A percentile compares a stretch with the other conserved stretches of the same genome.
Evolutionary conservation across 2,888 invertebrate genomes (phyloP).

Genomic region (Campoletis raptor): DNA sequence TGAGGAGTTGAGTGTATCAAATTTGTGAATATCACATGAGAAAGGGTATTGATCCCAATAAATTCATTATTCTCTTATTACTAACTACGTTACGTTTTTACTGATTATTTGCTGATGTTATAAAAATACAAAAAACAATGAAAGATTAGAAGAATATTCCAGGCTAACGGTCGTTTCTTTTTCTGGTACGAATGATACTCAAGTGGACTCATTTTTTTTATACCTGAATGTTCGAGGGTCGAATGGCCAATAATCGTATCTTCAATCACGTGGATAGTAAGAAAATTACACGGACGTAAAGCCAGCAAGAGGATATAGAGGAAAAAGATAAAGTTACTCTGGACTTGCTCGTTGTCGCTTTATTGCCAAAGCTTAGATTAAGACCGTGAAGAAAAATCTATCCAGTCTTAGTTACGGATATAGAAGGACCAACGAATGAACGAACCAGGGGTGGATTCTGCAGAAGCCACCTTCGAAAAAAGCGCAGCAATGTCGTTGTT

Average conservation of each 20-base stretch:
- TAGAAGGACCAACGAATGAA: conserved; percentile 26
- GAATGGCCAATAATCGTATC: conserved; percentile 31
- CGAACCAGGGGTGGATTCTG: conserved; percentile 64
- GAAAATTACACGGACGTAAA: conserved; percentile 43
- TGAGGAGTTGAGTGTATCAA: conserved; percentile 21
- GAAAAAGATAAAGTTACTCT: conserved; percentile 63
- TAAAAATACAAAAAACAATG: not conserved
- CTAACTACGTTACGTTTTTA: not conserved
- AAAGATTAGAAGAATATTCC: not conserved
- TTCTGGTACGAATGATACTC: not conserved
- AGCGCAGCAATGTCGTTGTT: conserved; percentile 82
- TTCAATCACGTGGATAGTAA: conserved; percentile 17
- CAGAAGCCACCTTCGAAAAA: conserved; percentile 71
- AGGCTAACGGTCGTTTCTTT: not conserved
- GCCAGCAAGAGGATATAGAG: conserved; percentile 34
- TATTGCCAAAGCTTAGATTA: conserved; percentile 84
- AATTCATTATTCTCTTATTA: not conserved
- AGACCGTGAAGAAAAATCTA: conserved; percentile 84
- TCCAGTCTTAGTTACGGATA: conserved; percentile 72
- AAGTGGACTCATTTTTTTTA: conserved; percentile 1
- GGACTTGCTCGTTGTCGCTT: conserved; percentile 76
- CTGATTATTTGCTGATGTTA: not conserved
- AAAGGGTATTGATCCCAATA: not conserved
- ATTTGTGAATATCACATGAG: conserved; percentile 3
- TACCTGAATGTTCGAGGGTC: conserved; percentile 9